Percentiles rank a stretch among this genome's conserved stretches.
Evolutionary conservation across 2,113 vertebrate genomes (phyloP).

Genomic region (Hypanus sabinus): DNA sequence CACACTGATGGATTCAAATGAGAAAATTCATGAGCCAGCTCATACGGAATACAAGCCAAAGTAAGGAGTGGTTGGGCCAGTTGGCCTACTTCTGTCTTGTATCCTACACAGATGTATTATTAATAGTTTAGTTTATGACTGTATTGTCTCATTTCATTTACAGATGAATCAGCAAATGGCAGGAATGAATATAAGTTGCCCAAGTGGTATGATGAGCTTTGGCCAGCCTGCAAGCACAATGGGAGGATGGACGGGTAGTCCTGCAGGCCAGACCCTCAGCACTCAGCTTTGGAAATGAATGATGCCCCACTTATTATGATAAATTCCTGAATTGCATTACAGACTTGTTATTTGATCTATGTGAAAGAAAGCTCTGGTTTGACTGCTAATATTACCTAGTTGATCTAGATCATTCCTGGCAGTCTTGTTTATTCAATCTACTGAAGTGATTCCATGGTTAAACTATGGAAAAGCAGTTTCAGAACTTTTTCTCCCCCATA

Average conservation of each 20-base stretch:
- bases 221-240: conserved; percentile 67
- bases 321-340: conserved; percentile 54
- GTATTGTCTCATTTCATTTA: conserved; percentile 38
- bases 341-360: conserved; percentile 57
- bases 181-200: conserved; percentile 67
- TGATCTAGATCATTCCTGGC: conserved; percentile 57
- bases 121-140: neutral
- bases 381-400: conserved; percentile 59
- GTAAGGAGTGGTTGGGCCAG: no score
- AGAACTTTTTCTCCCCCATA: conserved; percentile 42
- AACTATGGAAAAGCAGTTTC: conserved; percentile 64
- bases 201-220: conserved; percentile 55
- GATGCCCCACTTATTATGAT: conserved; percentile 43
- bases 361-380: conserved; percentile 52
- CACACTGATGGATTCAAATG: no score
- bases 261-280: conserved; percentile 91
- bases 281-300: conserved; percentile 95
- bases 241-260: conserved; percentile 67
- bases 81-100: no score
- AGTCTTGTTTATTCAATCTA: conserved; percentile 72
- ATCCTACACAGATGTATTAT: no score
- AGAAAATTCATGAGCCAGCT: no score
- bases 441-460: conserved; percentile 71
- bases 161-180: conserved; percentile 96
- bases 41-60: no score